Evolutionary conservation across 2,113 vertebrate species (phyloP).

Genomic region (Rhabdornis inornatus): DNA sequence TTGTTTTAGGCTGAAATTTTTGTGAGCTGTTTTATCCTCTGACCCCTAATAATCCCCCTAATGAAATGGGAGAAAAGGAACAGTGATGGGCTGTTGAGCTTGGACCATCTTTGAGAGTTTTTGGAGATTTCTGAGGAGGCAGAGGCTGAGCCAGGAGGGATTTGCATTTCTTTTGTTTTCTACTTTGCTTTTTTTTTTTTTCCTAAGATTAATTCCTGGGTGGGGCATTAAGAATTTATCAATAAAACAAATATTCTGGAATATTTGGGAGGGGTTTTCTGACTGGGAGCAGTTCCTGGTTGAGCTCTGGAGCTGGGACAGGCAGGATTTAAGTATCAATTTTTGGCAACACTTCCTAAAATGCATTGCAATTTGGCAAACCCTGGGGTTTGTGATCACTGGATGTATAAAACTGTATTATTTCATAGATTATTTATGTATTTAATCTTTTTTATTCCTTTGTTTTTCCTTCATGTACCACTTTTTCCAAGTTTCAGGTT

Average conservation of each 20-base stretch:
- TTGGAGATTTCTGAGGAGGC: neutral
- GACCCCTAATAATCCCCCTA: neutral
- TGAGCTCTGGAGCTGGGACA: neutral
- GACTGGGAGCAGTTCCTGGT: neutral
- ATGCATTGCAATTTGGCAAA: neutral
- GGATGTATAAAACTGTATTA: neutral
- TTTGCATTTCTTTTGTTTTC: neutral
- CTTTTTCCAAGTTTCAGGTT: neutral
- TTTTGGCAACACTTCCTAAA: neutral
- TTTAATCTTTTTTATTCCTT: neutral
- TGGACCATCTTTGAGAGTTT: neutral
- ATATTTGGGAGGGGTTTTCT: neutral
- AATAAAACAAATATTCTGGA: neutral
- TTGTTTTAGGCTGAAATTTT: neutral
- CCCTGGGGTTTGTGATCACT: neutral
- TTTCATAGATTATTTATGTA: neutral
- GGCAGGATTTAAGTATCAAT: neutral
- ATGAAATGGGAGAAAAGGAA: neutral
- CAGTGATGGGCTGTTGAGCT: neutral
- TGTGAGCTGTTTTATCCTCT: neutral
- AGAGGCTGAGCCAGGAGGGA: neutral
- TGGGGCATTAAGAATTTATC: neutral
- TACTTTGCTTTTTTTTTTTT: neutral
- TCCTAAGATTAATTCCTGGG: neutral
- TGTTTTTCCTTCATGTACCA: rapidly evolving